Conservation (phyloP, 1,140 invertebrate genomes). For the Oncopeltus fasciatus region DNA sequence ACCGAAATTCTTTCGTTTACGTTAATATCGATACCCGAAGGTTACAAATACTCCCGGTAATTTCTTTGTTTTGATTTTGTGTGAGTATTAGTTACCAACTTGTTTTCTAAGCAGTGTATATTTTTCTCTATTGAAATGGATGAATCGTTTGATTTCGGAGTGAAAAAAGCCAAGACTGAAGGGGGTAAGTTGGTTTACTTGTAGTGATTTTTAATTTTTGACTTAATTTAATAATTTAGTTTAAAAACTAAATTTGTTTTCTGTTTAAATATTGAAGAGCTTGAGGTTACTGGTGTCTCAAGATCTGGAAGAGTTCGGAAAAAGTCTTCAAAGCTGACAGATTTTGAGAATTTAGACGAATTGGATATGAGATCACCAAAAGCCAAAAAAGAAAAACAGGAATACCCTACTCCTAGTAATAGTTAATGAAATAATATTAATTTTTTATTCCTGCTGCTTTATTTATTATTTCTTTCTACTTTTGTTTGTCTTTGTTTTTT, state of each 20-base stretch:
- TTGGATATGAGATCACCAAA: slow-evolving; percentile 31
- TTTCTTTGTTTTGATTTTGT: too few relatives aligned
- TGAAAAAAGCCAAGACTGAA: background rate
- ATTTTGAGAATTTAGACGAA: slow-evolving; percentile 80
- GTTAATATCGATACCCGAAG: too few relatives aligned
- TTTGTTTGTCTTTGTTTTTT: slow-evolving; percentile 3
- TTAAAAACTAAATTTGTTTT: slow-evolving; percentile 8
- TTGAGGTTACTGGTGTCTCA: slow-evolving; percentile 71
- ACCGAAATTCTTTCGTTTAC: too few relatives aligned
- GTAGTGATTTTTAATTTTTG: background rate
- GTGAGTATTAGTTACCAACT: too few relatives aligned
- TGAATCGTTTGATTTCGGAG: background rate
- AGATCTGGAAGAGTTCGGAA: slow-evolving; percentile 77
- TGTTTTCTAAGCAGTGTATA: too few relatives aligned
- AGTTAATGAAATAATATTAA: background rate
- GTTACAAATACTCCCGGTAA: too few relatives aligned
- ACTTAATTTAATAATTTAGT: background rate
- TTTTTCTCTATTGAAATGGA: too few relatives aligned
- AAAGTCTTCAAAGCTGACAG: slow-evolving; percentile 85
- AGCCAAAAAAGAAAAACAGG: slow-evolving; percentile 21
- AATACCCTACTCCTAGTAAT: slow-evolving; percentile 2
- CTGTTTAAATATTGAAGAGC: slow-evolving; percentile 34
- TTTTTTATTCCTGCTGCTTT: background rate
- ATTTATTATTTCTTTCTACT: slow-evolving; percentile 1
- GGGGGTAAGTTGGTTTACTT: background rate